phyloP scores from a whole-genome alignment of 2,888 invertebrate species.

The Nowickia ferox region DNA sequence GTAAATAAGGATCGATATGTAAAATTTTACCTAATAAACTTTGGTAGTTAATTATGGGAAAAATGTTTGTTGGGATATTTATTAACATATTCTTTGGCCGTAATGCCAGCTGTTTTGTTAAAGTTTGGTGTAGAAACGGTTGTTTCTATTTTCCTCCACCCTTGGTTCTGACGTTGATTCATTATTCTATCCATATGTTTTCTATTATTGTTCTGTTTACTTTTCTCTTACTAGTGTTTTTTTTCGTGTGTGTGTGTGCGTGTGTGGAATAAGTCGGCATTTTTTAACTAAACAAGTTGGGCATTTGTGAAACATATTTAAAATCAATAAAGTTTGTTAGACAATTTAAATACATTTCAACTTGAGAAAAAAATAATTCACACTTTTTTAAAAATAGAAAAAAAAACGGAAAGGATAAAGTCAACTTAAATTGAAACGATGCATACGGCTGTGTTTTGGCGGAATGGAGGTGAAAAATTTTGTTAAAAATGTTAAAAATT shows the following conservation, averaged over 20 bases:
- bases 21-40: no score
- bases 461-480: slow-evolving; percentile 80
- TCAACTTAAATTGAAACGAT: slow-evolving; percentile 72
- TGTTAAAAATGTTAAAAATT: slow-evolving; percentile 40
- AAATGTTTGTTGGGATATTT: background rate
- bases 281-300: slow-evolving; percentile 34
- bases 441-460: slow-evolving; percentile 83
- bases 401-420: background rate
- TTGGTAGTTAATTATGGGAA: background rate
- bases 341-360: slow-evolving; percentile 1
- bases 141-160: slow-evolving; percentile 4
- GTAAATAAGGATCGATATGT: no score
- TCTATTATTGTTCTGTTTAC: slow-evolving; percentile 59
- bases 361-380: slow-evolving; percentile 22
- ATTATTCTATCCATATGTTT: slow-evolving; percentile 41
- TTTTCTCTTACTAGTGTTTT: slow-evolving; percentile 31
- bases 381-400: background rate
- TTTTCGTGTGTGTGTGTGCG: slow-evolving; percentile 12
- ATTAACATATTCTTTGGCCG: background rate
- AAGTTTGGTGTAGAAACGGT: slow-evolving; percentile 35
- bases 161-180: slow-evolving; percentile 41
- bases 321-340: background rate
- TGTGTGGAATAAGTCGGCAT: slow-evolving; percentile 9
- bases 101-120: slow-evolving; percentile 38
- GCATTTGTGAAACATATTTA: background rate